Conservation (phyloP, 2,113 vertebrate species). For the Mormoops blainvillei region DNA sequence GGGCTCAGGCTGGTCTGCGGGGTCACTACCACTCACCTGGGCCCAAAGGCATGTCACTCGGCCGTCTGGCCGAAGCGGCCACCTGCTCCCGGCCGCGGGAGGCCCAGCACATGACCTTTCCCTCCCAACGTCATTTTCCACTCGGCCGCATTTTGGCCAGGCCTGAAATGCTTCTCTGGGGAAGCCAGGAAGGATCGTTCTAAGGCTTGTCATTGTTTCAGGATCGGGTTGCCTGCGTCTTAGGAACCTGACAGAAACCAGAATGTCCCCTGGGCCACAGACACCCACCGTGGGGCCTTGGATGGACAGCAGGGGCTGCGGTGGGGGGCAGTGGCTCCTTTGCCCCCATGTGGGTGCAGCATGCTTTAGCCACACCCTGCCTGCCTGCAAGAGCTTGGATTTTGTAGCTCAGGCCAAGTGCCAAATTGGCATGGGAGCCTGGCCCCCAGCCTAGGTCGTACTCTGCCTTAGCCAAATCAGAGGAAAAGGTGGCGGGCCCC, state of each 20-base stretch:
- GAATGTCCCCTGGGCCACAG: slow-evolving; percentile 56
- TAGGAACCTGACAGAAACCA: slow-evolving; percentile 71
- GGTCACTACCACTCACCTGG: neutral
- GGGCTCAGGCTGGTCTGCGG: neutral
- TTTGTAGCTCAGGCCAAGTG: neutral
- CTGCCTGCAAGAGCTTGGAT: neutral
- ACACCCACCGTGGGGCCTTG: slow-evolving; percentile 56
- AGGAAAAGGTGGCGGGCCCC: neutral
- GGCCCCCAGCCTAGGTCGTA: neutral
- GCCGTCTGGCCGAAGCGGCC: neutral
- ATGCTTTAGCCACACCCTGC: slow-evolving; percentile 17
- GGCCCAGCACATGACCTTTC: slow-evolving; percentile 71
- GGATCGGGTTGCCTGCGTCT: slow-evolving; percentile 65
- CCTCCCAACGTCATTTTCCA: slow-evolving; percentile 36
- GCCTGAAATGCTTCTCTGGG: neutral
- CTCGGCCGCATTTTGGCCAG: slow-evolving; percentile 12
- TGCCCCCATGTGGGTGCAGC: slow-evolving; percentile 49
- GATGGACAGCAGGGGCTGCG: slow-evolving; percentile 8
- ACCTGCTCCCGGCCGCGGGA: slow-evolving; percentile 71
- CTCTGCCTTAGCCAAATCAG: neutral
- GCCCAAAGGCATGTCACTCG: neutral
- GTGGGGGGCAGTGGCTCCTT: slow-evolving; percentile 5
- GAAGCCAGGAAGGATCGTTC: slow-evolving; percentile 57
- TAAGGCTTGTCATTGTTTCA: slow-evolving; percentile 71
- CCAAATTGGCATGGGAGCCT: slow-evolving; percentile 30